Evolutionary conservation across 2,888 invertebrate genomes (phyloP), one percentile per base, ranked within the genome.

Genomic region (Piscicola geometra): DNA sequence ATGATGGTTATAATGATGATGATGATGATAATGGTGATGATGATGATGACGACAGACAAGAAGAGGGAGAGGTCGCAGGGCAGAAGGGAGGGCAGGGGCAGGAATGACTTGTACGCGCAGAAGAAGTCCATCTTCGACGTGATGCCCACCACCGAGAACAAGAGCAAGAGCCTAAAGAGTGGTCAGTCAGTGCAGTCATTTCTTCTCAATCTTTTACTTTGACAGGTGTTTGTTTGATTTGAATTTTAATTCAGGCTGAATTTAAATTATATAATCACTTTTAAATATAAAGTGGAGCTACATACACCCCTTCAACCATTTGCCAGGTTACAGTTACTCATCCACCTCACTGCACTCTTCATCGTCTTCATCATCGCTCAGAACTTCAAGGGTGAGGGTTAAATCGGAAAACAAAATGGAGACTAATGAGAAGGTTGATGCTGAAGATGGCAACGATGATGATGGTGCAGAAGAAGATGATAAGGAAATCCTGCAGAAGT

Each of bases 351-450:
- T 56, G 5, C 21, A 21, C 3, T 15, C 60, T 18, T 56, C 60
- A 56, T 56, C 60, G n/a, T 56, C 60, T 18, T 56, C 60, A 18
- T 56, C 60, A 56, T 56, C 60, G 12, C 60, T 56, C n/a, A 5
- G 60, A 56, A 56, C n/a, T 15, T 18, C 21, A 21, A 56, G n/a
- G 25, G n/a, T 25, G n/a, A 56, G n/a, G n/a, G n/a, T 56, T 25
- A 56, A 56, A 56, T 56, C 60, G n/a, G 60, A 56, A 56, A 56
- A 56, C n/a, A 25, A 25, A 5, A 56, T 56, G 60, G 60, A 56
- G 60, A 56, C 25, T 56, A n/a, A 25, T 5, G 25, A 25, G 3
- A 25, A 25, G 3, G 60, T 18, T 56, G 60, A 21, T 21, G 60
- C 50, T 15, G 50, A 47, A 47, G 50, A 47, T 15, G 50, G n/a